Evolutionary conservation across 2,888 invertebrate genomes (phyloP), one percentile per base, ranked within the genome.

Genomic region (Scotopteryx bipunctaria): DNA sequence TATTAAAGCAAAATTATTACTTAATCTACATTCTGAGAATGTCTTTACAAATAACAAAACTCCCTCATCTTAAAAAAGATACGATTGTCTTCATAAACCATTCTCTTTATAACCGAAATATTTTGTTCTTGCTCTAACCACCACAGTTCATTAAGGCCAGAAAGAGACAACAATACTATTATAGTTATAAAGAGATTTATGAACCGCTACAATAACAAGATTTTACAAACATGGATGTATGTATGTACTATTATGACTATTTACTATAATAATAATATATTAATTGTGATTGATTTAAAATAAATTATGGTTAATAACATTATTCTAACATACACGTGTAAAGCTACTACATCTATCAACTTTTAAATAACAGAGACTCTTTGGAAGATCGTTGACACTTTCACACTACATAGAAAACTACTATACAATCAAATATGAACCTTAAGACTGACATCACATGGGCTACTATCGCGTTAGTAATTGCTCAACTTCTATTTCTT

Each of bases 11-110:
- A 85, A 78, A 47, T n/a, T 42, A 42, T 35, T 36, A 42, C n/a
- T 14, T 65, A 64, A 33, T 63, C 75, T 79, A 83, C 82, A 84
- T 83, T 85, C 83, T 81, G 76, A 80, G 83, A 87, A 86, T 83
- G 85, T 80, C 11, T 45, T 33, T 23, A 21, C 14, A 38, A 5
- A 23, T 23, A 38, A 38, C 37, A 38, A 5, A 27, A 27, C 11
- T 4, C 5, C 11, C 27, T 27, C 4, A 27, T 2, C 27, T 27
- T 8, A 3, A 4, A 3, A 27, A 27, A 23, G 11, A 27, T 9
- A 8, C 9, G 11, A 27, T 27, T 27, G 27, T 27, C 17, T 19
- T 29, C 9, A 19, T 36, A 29, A 29, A 36, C 36, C 14, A 42
- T 13, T 13, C 9, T 13, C 1, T 11, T 9, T 11, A 27, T 27